Evolutionary conservation across 2,113 vertebrate species (phyloP).

Genomic region (Bujurquina vittata): DNA sequence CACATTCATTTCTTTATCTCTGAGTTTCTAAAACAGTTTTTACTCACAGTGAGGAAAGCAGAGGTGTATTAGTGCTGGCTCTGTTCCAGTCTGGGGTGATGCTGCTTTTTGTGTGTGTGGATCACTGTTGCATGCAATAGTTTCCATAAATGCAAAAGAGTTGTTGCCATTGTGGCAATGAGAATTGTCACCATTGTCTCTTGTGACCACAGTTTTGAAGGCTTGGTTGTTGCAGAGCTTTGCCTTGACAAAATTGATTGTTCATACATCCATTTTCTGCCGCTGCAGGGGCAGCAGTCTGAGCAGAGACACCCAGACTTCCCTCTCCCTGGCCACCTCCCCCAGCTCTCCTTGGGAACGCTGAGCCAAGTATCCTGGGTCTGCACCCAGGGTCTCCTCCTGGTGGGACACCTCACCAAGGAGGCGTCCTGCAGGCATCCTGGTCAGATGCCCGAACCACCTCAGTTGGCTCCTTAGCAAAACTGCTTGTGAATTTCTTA

Average conservation of each 20-base stretch:
- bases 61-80: constrained; percentile 1
- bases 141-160: background rate
- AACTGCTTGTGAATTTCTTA: background rate
- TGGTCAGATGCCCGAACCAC: too few relatives aligned
- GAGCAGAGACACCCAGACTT: background rate
- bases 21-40: background rate
- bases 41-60: background rate
- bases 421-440: too few relatives aligned
- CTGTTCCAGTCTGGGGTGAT: background rate
- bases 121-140: background rate
- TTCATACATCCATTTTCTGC: background rate
- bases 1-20: background rate
- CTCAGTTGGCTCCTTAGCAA: background rate
- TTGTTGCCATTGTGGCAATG: background rate
- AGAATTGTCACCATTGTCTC: background rate
- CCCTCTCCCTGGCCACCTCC: background rate
- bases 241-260: background rate
- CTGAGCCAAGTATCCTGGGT: background rate
- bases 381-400: background rate
- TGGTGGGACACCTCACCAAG: too few relatives aligned
- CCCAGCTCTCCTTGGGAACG: background rate
- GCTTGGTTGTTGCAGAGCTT: background rate
- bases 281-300: background rate
- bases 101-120: background rate
- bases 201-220: background rate